phyloP scores from a whole-genome alignment of 2,113 vertebrate species.

The Onychostoma macrolepis region DNA sequence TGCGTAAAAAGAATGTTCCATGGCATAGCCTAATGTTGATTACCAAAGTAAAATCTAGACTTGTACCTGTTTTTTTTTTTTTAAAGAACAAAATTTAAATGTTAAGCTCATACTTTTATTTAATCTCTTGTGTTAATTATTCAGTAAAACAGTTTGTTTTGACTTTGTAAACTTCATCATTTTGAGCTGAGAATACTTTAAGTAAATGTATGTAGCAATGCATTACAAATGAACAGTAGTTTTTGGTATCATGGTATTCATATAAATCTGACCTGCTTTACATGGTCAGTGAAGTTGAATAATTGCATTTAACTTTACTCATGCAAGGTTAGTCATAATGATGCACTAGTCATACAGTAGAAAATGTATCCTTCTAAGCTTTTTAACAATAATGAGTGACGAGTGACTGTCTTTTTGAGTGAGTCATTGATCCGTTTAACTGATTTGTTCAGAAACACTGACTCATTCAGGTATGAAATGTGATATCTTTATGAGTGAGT shows the following conservation, averaged over 20 bases:
- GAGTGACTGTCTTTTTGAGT: neutral
- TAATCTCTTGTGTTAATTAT: neutral
- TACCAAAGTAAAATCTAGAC: neutral
- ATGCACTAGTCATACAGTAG: neutral
- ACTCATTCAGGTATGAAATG: neutral
- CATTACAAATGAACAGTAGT: neutral
- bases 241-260: neutral
- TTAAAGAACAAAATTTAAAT: neutral
- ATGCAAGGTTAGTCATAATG: neutral
- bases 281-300: neutral
- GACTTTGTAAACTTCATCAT: neutral
- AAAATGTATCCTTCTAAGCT: neutral
- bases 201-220: neutral
- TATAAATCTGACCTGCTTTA: neutral
- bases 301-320: neutral
- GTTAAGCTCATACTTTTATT: neutral
- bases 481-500: neutral
- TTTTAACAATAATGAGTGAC: neutral
- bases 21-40: neutral
- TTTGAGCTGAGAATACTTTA: neutral
- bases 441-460: neutral
- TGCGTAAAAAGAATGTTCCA: constrained; percentile 15
- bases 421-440: neutral
- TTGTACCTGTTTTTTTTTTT: neutral
- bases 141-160: neutral